phyloP scores from a whole-genome alignment of 2,113 vertebrate genomes.

The Nothocercus julius region DNA sequence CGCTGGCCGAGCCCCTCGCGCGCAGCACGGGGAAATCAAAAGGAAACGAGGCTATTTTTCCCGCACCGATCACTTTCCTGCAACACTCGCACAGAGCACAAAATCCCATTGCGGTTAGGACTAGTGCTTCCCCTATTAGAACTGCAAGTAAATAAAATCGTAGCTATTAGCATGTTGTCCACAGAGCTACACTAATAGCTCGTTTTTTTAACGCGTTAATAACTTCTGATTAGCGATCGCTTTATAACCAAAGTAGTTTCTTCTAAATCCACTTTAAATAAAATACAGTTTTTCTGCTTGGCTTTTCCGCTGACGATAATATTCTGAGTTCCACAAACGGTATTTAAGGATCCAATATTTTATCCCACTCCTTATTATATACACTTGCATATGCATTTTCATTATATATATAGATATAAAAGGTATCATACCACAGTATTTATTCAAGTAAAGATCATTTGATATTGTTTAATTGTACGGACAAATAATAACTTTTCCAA shows the following conservation, averaged over 20 bases:
- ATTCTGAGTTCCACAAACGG: background rate
- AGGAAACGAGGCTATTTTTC: background rate
- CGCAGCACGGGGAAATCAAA: too few relatives aligned
- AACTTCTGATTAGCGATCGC: background rate
- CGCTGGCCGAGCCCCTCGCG: too few relatives aligned
- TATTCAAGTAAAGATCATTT: background rate
- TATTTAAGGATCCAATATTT: background rate
- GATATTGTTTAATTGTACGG: background rate
- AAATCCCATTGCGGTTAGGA: background rate
- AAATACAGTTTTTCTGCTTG: background rate
- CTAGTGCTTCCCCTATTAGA: background rate
- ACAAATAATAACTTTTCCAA: slow-evolving; percentile 14
- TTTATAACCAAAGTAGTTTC: background rate
- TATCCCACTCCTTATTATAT: background rate
- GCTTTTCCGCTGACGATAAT: background rate
- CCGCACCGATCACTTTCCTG: background rate
- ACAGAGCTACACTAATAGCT: background rate
- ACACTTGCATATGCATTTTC: background rate
- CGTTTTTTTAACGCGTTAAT: background rate
- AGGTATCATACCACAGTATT: background rate
- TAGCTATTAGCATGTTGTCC: background rate
- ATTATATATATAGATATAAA: background rate
- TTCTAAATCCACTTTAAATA: background rate
- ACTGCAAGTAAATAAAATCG: background rate
- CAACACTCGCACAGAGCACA: background rate